These are phyloP conservation scores for Tribolium madens DNA, from an alignment of 1,140 invertebrate species.

Conservation along the genomic window DNA sequence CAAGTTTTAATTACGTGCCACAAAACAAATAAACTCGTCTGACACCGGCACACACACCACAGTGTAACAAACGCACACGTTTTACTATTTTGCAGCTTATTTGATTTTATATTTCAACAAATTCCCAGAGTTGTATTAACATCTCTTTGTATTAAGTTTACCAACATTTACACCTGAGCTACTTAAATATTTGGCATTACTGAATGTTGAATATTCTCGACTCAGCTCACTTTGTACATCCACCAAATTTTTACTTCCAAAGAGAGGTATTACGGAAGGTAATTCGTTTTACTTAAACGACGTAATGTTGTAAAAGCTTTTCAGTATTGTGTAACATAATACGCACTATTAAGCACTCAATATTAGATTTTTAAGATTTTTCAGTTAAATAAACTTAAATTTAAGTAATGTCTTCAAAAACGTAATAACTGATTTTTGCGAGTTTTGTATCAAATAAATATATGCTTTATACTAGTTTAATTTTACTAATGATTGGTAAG, in stretches of 20 bases:
- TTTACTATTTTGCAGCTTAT: constrained; percentile 11
- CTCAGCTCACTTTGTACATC: neutral
- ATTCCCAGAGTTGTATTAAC: constrained; percentile 2
- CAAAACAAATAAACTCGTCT: constrained; percentile 46
- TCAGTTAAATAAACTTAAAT: no score
- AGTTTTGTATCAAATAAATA: no score
- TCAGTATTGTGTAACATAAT: no score
- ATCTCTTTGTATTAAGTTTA: neutral
- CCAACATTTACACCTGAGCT: constrained; percentile 9
- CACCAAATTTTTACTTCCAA: neutral
- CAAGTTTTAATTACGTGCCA: constrained; percentile 51
- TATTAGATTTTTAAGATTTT: no score
- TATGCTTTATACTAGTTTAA: neutral
- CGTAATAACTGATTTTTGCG: no score
- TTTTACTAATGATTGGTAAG: no score
- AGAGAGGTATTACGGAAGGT: neutral
- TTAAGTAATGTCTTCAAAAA: no score
- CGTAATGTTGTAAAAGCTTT: no score
- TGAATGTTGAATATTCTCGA: neutral
- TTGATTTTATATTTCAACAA: constrained; percentile 10
- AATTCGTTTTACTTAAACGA: neutral
- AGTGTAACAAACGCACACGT: constrained; percentile 19
- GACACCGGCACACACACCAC: constrained; percentile 36
- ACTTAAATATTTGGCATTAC: constrained; percentile 2
- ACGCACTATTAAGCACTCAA: no score